Evolutionary conservation across 2,888 invertebrate genomes (phyloP), one percentile per base, ranked within the genome.

Genomic region (Masnerella sp.): DNA sequence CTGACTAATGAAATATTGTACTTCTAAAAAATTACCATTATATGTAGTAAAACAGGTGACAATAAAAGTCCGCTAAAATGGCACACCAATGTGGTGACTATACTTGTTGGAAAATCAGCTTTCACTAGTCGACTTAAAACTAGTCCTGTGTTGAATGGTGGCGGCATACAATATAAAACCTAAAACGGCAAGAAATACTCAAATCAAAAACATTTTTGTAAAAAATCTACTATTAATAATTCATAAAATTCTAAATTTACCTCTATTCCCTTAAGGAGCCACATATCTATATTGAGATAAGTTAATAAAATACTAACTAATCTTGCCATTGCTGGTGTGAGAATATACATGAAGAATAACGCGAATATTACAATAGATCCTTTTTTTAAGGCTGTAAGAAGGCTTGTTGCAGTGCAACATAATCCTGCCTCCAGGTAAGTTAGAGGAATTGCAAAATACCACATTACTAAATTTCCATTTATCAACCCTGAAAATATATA

Each of bases 141-240:
- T 43, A 86, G 74, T 74, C 86, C 81, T 5, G 87, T 85, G 67
- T 82, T 84, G 36, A 86, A 84, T 7, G 87, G 86, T 5, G 87
- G 87, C 68, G 87, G 87, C 84, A 87, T 86, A 67, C 86, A 87
- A 52, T 86, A 86, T 52, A 87, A 79, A 45, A 87, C 84, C 87
- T 87, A 56, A 40, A 83, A 80, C 14, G 4, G n/a, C n/a, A n/a
- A n/a, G n/a, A n/a, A n/a, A n/a, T n/a, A n/a, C n/a, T n/a, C n/a
- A n/a, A n/a, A n/a, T n/a, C n/a, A n/a, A n/a, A n/a, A n/a, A n/a
- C n/a, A n/a, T n/a, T n/a, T n/a, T n/a, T n/a, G n/a, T n/a, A n/a
- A n/a, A n/a, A n/a, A n/a, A n/a, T n/a, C n/a, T n/a, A n/a, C n/a
- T n/a, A n/a, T n/a, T n/a, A n/a, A n/a, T n/a, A n/a, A n/a, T n/a